Conservation (phyloP, 1,140 invertebrate species). For the Spodoptera frugiperda region DNA sequence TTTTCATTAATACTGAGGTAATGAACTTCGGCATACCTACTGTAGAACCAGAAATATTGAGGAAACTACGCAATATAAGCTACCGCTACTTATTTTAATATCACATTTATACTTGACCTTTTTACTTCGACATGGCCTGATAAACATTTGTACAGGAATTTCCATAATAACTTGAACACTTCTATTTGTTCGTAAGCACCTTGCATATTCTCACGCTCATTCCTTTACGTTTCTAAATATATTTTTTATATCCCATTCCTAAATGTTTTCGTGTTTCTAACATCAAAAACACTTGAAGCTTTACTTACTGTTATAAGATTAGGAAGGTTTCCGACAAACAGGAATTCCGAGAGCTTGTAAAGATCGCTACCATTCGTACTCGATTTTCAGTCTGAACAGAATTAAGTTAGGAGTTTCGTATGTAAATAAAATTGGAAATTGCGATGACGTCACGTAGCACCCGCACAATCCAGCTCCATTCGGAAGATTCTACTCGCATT, state of each 20-base stretch:
- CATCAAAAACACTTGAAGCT: constrained; percentile 24
- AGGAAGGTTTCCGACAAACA: constrained; percentile 21
- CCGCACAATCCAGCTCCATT: constrained; percentile 13
- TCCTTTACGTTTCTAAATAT: constrained; percentile 10
- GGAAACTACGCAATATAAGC: too few species aligned
- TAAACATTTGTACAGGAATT: too few species aligned
- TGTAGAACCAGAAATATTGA: too few species aligned
- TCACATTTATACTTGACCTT: too few species aligned
- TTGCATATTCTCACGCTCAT: background rate
- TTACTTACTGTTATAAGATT: constrained; percentile 32
- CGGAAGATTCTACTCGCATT: background rate
- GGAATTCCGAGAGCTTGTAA: constrained; percentile 21
- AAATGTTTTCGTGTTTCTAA: background rate
- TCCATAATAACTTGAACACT: too few species aligned
- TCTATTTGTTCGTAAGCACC: background rate
- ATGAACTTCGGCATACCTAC: too few species aligned
- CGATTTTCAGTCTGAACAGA: constrained; percentile 38
- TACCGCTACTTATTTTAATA: too few species aligned
- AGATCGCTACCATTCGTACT: constrained; percentile 29
- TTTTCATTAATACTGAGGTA: too few species aligned
- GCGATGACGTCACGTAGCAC: constrained; percentile 36
- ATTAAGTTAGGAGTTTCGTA: constrained; percentile 40
- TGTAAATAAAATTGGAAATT: constrained; percentile 39
- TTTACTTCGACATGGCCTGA: too few species aligned
- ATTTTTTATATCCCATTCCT: constrained; percentile 7